These are phyloP conservation scores for Cryptus viduatorius DNA, from an alignment of 2,888 invertebrate genomes.

Conservation along the genomic window DNA sequence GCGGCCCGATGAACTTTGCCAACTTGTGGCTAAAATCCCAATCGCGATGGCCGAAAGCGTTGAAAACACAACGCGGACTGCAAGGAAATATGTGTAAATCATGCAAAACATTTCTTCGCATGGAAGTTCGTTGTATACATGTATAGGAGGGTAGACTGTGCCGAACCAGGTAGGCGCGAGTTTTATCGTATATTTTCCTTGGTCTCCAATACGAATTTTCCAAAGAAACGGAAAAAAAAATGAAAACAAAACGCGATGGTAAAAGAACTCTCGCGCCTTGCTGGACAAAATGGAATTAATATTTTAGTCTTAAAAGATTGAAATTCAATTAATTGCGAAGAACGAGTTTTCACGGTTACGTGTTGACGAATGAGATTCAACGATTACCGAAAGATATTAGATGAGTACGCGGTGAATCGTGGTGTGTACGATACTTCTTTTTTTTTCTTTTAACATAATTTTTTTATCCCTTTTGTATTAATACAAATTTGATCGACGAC, in stretches of 20 bases:
- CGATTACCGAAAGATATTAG: constrained; percentile 14
- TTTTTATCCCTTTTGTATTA: constrained; percentile 41
- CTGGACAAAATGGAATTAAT: constrained; percentile 57
- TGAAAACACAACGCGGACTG: background rate
- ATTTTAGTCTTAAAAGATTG: constrained; percentile 53
- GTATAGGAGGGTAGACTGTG: constrained; percentile 66
- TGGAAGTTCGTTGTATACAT: constrained; percentile 62
- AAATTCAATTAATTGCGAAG: constrained; percentile 20
- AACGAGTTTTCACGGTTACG: constrained; percentile 36
- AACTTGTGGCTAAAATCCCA: constrained; percentile 30
- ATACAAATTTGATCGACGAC: constrained; percentile 43
- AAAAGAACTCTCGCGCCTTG: constrained; percentile 44
- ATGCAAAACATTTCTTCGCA: constrained; percentile 56
- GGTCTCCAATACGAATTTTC: constrained; percentile 53
- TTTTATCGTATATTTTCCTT: constrained; percentile 61
- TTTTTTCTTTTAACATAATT: constrained; percentile 48
- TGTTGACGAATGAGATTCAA: constrained; percentile 19
- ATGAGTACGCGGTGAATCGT: constrained; percentile 21
- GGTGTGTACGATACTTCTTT: constrained; percentile 63
- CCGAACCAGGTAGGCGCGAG: constrained; percentile 61
- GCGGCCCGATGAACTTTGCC: constrained; percentile 40
- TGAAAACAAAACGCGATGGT: background rate
- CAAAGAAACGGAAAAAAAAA: constrained; percentile 30
- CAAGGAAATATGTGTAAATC: constrained; percentile 60
- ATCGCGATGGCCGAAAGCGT: constrained; percentile 31